These are phyloP conservation scores for Aeoliscus strigatus DNA, from an alignment of 2,797 vertebrate species.

Conservation along the genomic window DNA sequence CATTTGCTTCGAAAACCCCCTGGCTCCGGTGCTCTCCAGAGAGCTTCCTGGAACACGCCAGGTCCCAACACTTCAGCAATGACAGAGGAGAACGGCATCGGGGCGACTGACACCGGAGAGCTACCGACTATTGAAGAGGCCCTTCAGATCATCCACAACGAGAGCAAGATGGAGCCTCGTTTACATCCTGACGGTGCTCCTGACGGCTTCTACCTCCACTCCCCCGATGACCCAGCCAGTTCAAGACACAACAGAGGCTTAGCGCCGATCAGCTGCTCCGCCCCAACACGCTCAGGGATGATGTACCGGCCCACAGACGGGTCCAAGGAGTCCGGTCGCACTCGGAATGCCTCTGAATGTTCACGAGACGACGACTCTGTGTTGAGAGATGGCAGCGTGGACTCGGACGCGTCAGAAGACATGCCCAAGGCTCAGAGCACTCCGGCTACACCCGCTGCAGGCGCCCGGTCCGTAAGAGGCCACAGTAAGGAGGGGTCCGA, in stretches of 20 bases:
- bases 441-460: conserved; percentile 59
- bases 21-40: conserved; percentile 66
- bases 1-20: conserved; percentile 54
- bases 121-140: conserved; percentile 92
- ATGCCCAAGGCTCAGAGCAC: conserved; percentile 71
- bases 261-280: conserved; percentile 66
- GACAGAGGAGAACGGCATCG: conserved; percentile 74
- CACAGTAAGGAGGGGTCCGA: conserved; percentile 62
- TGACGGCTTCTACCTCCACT: conserved; percentile 89
- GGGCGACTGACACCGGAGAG: conserved; percentile 69
- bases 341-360: conserved; percentile 71
- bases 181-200: conserved; percentile 88
- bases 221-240: conserved; percentile 75
- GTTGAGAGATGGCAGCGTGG: conserved; percentile 80
- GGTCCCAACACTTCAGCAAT: conserved; percentile 55
- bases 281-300: conserved; percentile 71
- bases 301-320: conserved; percentile 55
- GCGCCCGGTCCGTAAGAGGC: conserved; percentile 38
- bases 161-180: conserved; percentile 83
- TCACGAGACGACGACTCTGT: conserved; percentile 83
- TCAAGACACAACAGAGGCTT: conserved; percentile 51
- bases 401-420: conserved; percentile 83
- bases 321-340: conserved; percentile 55
- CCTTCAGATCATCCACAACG: conserved; percentile 90
- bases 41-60: conserved; percentile 74